Evolutionary conservation across 2,113 vertebrate species (phyloP), one percentile per base, ranked within the genome.

Genomic region (Centrocercus urophasianus): DNA sequence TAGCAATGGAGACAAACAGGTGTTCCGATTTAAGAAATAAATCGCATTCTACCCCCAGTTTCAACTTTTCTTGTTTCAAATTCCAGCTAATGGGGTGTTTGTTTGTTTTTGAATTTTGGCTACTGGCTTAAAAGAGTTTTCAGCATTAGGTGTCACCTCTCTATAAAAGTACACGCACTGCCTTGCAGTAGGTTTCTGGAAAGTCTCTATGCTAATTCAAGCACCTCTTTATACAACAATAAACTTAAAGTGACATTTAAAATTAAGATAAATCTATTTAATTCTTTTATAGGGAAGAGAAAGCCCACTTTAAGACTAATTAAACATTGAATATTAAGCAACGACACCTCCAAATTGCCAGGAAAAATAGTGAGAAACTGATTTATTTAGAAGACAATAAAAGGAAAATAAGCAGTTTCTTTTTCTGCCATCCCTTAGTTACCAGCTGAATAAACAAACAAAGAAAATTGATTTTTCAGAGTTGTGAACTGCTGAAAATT

Each of bases 391-490:
- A 93, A 90, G 30, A 88, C 16, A 67, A 89, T 34, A 52, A 65
- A 72, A 72, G 40, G 25, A 83, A 83, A 36, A 83, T 0, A 89
- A 76, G 36, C 28, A 11, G 75, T 92, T 91, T 74, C 30, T 50
- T 74, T 60, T 74, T 61, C 59, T 85, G 70, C 15, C 70, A 75
- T 9, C 17, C 11, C 20, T 40, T 73, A 40, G 59, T 78, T 84
- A 74, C 45, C 47, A 88, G 40, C 22, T 78, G 40, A 72, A 43
- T 38, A 93, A 93, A 76, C 71, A 60, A 96, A 74, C 17, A 71
- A 36, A 87, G 12, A 93, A 77, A 83, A 13, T 70, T 14, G 17
- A 69, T 69, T 90, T 94, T 93, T 91, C 77, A 93, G 86, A 93
- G 47, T 43, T 88, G 42, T 19, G 48, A 45, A 43, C 71, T 86